Base-by-base conservation (phyloP, 2,888 invertebrate genomes). In the Drosophila paramelanica region DNA sequence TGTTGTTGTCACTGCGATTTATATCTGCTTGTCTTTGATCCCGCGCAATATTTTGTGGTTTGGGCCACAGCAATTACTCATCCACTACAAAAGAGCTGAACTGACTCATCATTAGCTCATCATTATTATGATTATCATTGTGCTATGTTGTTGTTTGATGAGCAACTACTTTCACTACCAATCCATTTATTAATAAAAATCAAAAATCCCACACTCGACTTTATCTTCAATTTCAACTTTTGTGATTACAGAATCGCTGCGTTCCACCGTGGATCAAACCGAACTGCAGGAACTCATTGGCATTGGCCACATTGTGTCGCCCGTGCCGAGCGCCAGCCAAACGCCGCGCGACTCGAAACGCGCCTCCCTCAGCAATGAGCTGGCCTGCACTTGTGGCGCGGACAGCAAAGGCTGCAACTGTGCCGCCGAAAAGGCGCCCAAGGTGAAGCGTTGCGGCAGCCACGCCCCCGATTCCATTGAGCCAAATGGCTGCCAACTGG, bases 261-360 rank as follows among this genome's bases (percentile, higher is more conserved):
- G 83, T n/a, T 88, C 83, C 33, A 85, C 68, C 25, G 86, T 85
- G 38, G 83, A 83, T 53, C 83, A 79, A 53, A 69, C 83, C 5
- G 82, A 83, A 14, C 43, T 88, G 38, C 82, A 79, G 45, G 82
- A 83, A 50, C 77, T 88, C n/a, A 83, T 64, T 31, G 66, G 68
- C 36, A 56, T 73, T 25, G 81, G 81, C 0, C 49, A 61, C 2
- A 42, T 73, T 3, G 23, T 73, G 13, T n/a, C 73, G 7, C 1
- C 67, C 4, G 47, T 5, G 13, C n/a, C 49, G 13, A 47, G 1
- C 43, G 61, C 52, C 39, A 41, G 23, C 31, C 65, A 66, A 31
- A 66, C 75, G 33, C 50, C 79, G 8, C 64, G 79, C 0, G 88
- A 87, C 47, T 79, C 81, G 3, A 82, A 88, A n/a, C 73, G 81